Base-by-base conservation (phyloP, 2,888 invertebrate species). In the Drosophila quinaria region DNA sequence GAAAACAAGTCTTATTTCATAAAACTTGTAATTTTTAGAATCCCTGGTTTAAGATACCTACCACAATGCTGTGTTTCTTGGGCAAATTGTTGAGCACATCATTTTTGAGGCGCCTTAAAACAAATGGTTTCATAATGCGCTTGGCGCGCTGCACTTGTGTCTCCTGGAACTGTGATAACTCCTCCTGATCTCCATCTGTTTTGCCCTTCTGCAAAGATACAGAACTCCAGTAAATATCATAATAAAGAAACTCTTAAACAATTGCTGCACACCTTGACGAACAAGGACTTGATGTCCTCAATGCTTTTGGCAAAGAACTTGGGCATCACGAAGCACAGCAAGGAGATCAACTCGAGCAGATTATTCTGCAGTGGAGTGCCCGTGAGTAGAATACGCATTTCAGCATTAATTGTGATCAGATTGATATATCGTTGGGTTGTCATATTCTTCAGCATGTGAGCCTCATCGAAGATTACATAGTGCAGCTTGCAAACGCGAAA, bases 371-470 rank as follows among this genome's bases (percentile, higher is more conserved):
- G 93, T 0, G 99, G 99, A 0, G 99, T 99, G 3, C 99, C 99
- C 0, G 99, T 99, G 22, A 99, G 93, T 11, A 99, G 94, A 37
- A 99, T 95, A 35, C 98, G 95, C 92, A 96, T 95, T 86, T 96
- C 95, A 0, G 98, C 97, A 96, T 96, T 97, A 59, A 98, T 97
- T 87, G 96, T 95, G 88, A 98, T 96, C 60, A 99, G 94, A 92
- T 97, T 96, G 85, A 97, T 96, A 90, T 97, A 99, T 81, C 99
- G 94, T 87, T 96, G 96, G 0, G 98, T 98, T 60, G 96, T 95
- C 98, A 99, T 99, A 91, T 99, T 99, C 92, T 99, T 99, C 37
- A 99, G 93, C 98, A 99, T 98, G 91, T 99, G 99, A 1, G 98
- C 98, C 91, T 99, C 99, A 92, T 99, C 99, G 91, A 98, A 98